Percentiles rank a stretch among this genome's conserved stretches.
Evolutionary conservation across 2,113 vertebrate species (phyloP).

Genomic region (Calyptommatus sinebrachiatus): DNA sequence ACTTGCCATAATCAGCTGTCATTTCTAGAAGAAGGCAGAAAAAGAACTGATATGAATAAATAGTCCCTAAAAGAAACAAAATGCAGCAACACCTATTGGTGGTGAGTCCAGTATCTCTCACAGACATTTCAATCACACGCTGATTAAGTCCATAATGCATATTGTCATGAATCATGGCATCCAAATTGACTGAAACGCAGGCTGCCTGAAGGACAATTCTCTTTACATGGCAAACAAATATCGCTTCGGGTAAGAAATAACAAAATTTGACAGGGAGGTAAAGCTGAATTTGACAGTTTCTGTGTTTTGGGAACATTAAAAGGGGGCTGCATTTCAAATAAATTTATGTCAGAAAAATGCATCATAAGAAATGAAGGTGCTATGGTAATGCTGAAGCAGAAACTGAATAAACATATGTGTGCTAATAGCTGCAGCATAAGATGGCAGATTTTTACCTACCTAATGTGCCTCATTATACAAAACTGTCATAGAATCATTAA

Average conservation of each 20-base stretch:
- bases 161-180: slow-evolving; percentile 19
- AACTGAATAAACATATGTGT: too few species aligned
- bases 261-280: slow-evolving; percentile 26
- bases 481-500: too few species aligned
- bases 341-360: slow-evolving; percentile 18
- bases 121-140: slow-evolving; percentile 39
- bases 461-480: background rate
- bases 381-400: background rate
- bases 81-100: slow-evolving; percentile 22
- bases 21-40: slow-evolving; percentile 28
- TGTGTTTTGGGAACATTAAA: background rate
- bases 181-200: slow-evolving; percentile 12
- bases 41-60: slow-evolving; percentile 50
- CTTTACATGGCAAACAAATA: slow-evolving; percentile 5
- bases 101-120: slow-evolving; percentile 11
- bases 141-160: slow-evolving; percentile 22
- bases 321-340: slow-evolving; percentile 24
- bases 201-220: background rate
- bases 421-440: background rate
- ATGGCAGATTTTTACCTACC: background rate
- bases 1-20: slow-evolving; percentile 7
- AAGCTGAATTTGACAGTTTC: slow-evolving; percentile 28
- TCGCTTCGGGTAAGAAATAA: background rate
- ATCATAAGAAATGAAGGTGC: background rate
- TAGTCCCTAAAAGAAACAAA: slow-evolving; percentile 26